Percentiles rank a stretch among this genome's conserved stretches.
phyloP scores from a whole-genome alignment of 2,113 vertebrate species.

The Cheirogaleus medius region DNA sequence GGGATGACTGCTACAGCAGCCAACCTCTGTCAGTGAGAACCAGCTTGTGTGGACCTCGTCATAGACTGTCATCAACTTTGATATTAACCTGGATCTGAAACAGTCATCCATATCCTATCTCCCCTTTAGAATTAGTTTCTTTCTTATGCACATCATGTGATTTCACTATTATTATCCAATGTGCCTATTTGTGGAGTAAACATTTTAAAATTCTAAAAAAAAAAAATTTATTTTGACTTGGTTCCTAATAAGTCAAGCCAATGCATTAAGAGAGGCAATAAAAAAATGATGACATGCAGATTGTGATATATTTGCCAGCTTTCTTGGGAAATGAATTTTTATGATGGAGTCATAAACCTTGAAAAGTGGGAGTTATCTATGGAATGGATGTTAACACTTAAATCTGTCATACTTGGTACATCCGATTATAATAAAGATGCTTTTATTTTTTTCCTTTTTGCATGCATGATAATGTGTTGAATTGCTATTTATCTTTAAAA shows the following conservation, averaged over 20 bases:
- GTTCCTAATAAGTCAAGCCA: background rate
- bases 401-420: background rate
- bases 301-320: background rate
- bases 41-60: too few relatives aligned
- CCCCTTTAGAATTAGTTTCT: background rate
- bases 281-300: background rate
- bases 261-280: background rate
- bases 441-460: background rate
- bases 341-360: background rate
- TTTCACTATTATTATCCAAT: background rate
- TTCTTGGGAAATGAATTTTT: conserved; percentile 37
- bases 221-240: background rate
- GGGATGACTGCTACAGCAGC: background rate
- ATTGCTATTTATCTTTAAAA: background rate
- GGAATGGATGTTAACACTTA: background rate
- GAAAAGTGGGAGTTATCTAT: background rate
- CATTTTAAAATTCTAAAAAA: background rate
- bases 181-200: background rate
- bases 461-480: background rate
- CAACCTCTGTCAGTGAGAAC: background rate
- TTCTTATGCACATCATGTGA: background rate
- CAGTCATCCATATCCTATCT: rapidly evolving
- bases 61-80: background rate
- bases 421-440: background rate
- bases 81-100: background rate